Base-by-base conservation (phyloP, 2,797 vertebrate species). In the Anguilla anguilla region DNA sequence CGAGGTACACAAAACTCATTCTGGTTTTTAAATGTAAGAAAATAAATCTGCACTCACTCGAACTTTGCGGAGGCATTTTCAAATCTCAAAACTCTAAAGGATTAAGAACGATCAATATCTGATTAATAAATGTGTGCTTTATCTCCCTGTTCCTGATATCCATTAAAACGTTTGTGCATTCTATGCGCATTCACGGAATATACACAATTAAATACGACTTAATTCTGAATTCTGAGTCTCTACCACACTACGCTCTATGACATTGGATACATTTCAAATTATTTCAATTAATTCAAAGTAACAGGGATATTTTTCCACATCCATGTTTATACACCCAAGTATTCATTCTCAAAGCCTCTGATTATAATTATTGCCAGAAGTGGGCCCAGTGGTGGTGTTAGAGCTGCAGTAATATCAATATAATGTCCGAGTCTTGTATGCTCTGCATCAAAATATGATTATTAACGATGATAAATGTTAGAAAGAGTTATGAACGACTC, bases 51-150 rank as follows among this genome's bases (percentile, higher is more conserved):
- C 84, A 31, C 5, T 25, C 55, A 31, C 28, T 35, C 15, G n/a
- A 72, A 6, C 64, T 15, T 5, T 46, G 61, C 43, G 5, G 39
- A 22, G 85, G 25, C 61, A 69, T 74, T 86, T 86, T 86, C 35
- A 69, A 86, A 51, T 49, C 46, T 25, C 64, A 86, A 39, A 79
- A 90, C 84, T 86, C 92, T 22, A 39, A 77, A 90, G 51, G 67
- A 90, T 87, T n/a, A 6, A 90, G 84, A 89, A 91, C 93, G 95
- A 95, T 95, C 94, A 93, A 96, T 96, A 94, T 59, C 25, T 88
- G 92, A 91, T 95, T 94, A 94, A 93, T 93, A 94, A 96, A 95
- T 93, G 74, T 91, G 91, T 92, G 92, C 95, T 95, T 95, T 95
- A 95, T 96, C 94, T 94, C 93, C 89, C 87, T 91, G 84, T 86